Evolutionary conservation across 2,797 vertebrate genomes (phyloP).

Genomic region (Chaenodraco wilsoni): DNA sequence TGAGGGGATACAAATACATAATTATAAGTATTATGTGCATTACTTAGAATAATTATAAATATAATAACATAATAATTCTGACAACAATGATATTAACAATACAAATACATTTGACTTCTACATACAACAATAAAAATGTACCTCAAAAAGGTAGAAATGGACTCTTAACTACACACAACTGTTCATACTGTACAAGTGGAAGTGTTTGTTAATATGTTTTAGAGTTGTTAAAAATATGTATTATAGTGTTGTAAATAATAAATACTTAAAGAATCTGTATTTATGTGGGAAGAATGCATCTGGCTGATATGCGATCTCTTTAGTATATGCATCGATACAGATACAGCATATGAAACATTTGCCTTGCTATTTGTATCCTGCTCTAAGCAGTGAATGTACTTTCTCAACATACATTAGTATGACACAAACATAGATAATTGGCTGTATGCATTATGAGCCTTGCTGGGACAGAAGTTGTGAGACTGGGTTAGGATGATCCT

Average conservation of each 20-base stretch:
- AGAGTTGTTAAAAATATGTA: background rate
- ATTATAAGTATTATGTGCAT: too few species aligned
- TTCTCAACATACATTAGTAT: slow-evolving; percentile 51
- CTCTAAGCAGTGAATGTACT: slow-evolving; percentile 22
- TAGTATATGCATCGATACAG: background rate
- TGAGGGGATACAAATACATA: background rate
- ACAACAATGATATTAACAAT: too few species aligned
- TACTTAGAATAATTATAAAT: too few species aligned
- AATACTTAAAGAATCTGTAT: background rate
- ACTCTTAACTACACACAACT: background rate
- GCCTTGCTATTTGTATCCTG: slow-evolving; percentile 15
- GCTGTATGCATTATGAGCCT: slow-evolving; percentile 55
- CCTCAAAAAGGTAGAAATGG: background rate
- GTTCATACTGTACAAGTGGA: background rate
- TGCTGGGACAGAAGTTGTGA: slow-evolving; percentile 53
- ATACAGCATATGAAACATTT: slow-evolving; percentile 32
- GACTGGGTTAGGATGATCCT: slow-evolving; percentile 61
- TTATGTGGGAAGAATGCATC: background rate
- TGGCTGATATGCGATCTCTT: slow-evolving; percentile 4
- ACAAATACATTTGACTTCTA: too few species aligned
- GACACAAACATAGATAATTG: slow-evolving; percentile 50
- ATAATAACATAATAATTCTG: too few species aligned
- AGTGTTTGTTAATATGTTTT: background rate
- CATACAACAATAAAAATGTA: slow-evolving; percentile 5
- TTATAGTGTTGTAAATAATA: background rate